A percentile compares a stretch with the other conserved stretches of the same genome.
Evolutionary conservation across 2,797 vertebrate genomes (phyloP).

Genomic region (Ambastaia sidthimunki): DNA sequence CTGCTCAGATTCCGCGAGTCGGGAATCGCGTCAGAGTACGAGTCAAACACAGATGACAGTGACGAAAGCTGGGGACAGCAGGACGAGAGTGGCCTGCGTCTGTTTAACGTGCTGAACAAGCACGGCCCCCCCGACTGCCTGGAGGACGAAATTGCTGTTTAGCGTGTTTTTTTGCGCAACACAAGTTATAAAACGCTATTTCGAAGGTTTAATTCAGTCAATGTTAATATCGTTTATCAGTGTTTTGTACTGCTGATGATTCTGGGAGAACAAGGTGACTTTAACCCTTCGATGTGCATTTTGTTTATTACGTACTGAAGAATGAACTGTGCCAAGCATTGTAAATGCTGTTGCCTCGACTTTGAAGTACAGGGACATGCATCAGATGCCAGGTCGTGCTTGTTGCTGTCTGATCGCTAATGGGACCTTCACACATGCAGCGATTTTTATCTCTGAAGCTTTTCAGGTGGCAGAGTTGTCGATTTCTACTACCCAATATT

Average conservation of each 20-base stretch:
- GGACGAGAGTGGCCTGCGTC: slow-evolving; percentile 82
- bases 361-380: slow-evolving; percentile 2
- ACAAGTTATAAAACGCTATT: slow-evolving; percentile 38
- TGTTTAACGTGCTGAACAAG: slow-evolving; percentile 87
- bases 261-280: slow-evolving; percentile 16
- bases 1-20: slow-evolving; percentile 93
- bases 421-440: slow-evolving; percentile 12
- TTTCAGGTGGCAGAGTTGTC: neutral
- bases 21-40: slow-evolving; percentile 91
- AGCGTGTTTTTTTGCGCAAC: slow-evolving; percentile 41
- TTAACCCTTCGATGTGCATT: slow-evolving; percentile 18
- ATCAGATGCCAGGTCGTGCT: slow-evolving; percentile 7
- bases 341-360: slow-evolving; percentile 14
- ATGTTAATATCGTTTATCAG: neutral
- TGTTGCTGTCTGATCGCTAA: slow-evolving; percentile 17
- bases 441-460: slow-evolving; percentile 1
- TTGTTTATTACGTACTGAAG: slow-evolving; percentile 24
- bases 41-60: slow-evolving; percentile 93
- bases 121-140: slow-evolving; percentile 88
- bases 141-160: slow-evolving; percentile 92
- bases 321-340: neutral
- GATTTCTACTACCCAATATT: neutral
- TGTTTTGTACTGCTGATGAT: slow-evolving; percentile 3
- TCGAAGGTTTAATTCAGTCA: slow-evolving; percentile 22
- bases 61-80: slow-evolving; percentile 92